phyloP scores from a whole-genome alignment of 1,140 invertebrate genomes.

The Gonioctena quinquepunctata region DNA sequence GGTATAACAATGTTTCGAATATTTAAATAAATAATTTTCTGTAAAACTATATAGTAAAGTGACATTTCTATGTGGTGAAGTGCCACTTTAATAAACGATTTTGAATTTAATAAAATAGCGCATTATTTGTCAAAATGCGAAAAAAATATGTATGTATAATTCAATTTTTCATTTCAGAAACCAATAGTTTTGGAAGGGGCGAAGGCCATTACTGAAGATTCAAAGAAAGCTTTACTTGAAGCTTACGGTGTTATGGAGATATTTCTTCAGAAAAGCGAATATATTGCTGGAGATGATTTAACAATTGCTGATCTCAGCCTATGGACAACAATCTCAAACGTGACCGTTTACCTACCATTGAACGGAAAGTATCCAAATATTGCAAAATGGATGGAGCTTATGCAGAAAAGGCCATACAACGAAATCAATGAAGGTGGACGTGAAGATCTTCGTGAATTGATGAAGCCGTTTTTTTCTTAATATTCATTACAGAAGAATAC shows the following conservation, averaged over 20 bases:
- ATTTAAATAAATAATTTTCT: too few species aligned
- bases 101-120: too few species aligned
- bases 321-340: conserved; percentile 42
- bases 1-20: too few species aligned
- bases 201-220: conserved; percentile 4
- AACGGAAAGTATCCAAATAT: conserved; percentile 50
- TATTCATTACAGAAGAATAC: too few species aligned
- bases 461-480: too few species aligned
- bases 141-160: too few species aligned
- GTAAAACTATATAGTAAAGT: too few species aligned
- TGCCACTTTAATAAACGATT: too few species aligned
- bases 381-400: conserved; percentile 51
- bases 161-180: not conserved
- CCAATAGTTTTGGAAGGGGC: conserved; percentile 15
- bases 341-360: conserved; percentile 48
- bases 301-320: conserved; percentile 61
- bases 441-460: too few species aligned
- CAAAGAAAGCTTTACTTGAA: conserved; percentile 36
- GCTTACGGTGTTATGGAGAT: conserved; percentile 51
- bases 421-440: conserved; percentile 40
- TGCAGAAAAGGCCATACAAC: conserved; percentile 55
- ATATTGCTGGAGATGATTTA: conserved; percentile 54
- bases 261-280: conserved; percentile 50
- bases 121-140: too few species aligned
- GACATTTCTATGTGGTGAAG: too few species aligned